These are phyloP conservation scores for Semaprochilodus insignis DNA, from an alignment of 2,797 vertebrate genomes.

Conservation along the genomic window DNA sequence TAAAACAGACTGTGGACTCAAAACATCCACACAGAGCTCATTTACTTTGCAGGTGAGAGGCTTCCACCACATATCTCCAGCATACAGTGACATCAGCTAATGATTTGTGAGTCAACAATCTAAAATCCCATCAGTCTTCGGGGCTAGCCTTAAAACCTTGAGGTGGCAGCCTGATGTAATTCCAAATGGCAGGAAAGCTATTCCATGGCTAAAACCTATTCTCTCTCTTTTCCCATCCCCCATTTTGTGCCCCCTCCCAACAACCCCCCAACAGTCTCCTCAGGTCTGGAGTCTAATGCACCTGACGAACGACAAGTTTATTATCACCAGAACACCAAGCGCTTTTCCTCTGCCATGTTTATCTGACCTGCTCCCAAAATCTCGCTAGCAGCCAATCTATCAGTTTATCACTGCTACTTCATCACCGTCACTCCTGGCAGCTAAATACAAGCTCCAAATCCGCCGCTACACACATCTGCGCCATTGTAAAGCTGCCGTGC, in stretches of 20 bases:
- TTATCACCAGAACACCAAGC: constrained; percentile 82
- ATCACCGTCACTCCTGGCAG: constrained; percentile 89
- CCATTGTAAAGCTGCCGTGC: constrained; percentile 78
- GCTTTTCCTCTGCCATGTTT: constrained; percentile 79
- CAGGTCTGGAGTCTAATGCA: constrained; percentile 60
- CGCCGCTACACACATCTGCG: constrained; percentile 80
- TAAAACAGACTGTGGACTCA: neutral
- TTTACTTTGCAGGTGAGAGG: constrained; percentile 48
- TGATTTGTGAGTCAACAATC: constrained; percentile 72
- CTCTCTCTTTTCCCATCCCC: constrained; percentile 34
- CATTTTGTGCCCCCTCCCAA: neutral
- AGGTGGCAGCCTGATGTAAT: constrained; percentile 65
- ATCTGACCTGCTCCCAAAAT: constrained; percentile 86
- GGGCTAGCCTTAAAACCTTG: constrained; percentile 63
- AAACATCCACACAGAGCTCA: neutral
- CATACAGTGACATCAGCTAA: constrained; percentile 70
- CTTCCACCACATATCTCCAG: constrained; percentile 58
- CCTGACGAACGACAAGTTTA: constrained; percentile 79
- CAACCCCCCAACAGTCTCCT: constrained; percentile 50
- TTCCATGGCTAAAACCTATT: constrained; percentile 46
- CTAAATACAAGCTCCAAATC: constrained; percentile 87
- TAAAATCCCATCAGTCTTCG: constrained; percentile 71
- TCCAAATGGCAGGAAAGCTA: constrained; percentile 48
- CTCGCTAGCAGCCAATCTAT: constrained; percentile 86
- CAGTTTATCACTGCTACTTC: constrained; percentile 88